Base-by-base conservation (phyloP, 2,797 vertebrate species). In the Phoebastria nigripes region DNA sequence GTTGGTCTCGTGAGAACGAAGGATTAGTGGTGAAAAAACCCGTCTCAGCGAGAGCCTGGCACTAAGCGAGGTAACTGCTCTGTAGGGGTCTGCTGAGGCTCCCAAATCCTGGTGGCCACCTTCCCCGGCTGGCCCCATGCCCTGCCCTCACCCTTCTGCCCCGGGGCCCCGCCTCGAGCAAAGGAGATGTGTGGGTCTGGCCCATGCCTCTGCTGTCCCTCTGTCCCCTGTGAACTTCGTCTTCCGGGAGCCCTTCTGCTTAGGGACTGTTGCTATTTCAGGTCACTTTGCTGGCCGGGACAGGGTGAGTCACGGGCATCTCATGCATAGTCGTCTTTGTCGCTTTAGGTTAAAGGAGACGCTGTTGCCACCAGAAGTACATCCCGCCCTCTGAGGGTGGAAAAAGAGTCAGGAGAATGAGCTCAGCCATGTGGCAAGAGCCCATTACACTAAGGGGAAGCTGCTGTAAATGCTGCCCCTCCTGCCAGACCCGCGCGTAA, bases 181-280 rank as follows among this genome's bases (percentile, higher is more conserved):
- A 39, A 94, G 47, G 18, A 31, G 19, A 29, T 6, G n/a, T 0
- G 0, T 15, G 26, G 62, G 44, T 56, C 1, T 1, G 55, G 54
- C 63, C 41, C 82, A 39, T 1, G 6, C 3, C 3, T 28, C 47
- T 73, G 49, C 33, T 62, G 33, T 56, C 44, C 76, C 54, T 80
- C 42, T 56, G 79, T 52, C 35, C 37, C 25, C 66, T 61, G 7
- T 71, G 52, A 89, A 22, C 73, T 87, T 72, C 37, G 31, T 35
- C 52, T 59, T 67, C 69, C 28, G 58, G 44, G 49, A 63, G 35
- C 49, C 62, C 18, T 83, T 62, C 49, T 70, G 37, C 54, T 52
- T 31, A 13, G 63, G 8, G 39, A 25, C 15, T 31, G n/a, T 52
- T 76, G 37, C 71, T 87, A 61, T 92, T 93, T 87, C 44, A 39